phyloP scores from a whole-genome alignment of 2,888 invertebrate genomes.

The Arctia plantaginis region DNA sequence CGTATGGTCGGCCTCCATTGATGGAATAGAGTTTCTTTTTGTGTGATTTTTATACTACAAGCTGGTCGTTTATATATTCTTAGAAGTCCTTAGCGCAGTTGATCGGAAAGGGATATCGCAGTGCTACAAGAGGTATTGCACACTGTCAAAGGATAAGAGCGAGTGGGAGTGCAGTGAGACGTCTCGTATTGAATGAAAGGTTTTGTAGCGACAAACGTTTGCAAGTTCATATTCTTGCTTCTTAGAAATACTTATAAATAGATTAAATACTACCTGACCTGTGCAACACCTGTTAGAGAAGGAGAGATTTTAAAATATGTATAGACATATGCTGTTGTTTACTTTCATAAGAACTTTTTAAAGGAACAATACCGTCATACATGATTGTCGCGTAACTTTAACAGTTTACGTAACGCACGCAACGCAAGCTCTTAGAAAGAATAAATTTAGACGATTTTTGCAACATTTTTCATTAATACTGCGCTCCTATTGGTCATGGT shows the following conservation, averaged over 20 bases:
- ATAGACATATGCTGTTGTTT: too few relatives aligned
- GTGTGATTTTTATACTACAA: not conserved
- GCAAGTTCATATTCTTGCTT: not conserved
- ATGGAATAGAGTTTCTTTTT: not conserved
- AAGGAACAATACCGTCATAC: too few relatives aligned
- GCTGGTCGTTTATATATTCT: not conserved
- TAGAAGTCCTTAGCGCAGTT: not conserved
- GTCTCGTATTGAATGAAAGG: not conserved
- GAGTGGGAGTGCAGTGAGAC: not conserved
- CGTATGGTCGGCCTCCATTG: too few relatives aligned
- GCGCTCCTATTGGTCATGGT: too few relatives aligned
- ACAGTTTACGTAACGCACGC: too few relatives aligned
- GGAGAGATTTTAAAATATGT: too few relatives aligned
- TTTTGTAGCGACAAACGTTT: not conserved
- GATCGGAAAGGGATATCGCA: not conserved
- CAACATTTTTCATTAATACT: too few relatives aligned
- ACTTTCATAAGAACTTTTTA: too few relatives aligned
- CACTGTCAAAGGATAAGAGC: not conserved
- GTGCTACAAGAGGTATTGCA: not conserved
- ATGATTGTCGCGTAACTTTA: too few relatives aligned
- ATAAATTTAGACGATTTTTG: too few relatives aligned
- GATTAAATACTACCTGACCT: not conserved
- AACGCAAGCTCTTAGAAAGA: too few relatives aligned
- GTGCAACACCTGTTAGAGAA: too few relatives aligned
- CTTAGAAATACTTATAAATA: not conserved